Base-by-base conservation (phyloP, 30 jellyfish, hydroid and myxozoan species). In the Nemopilema nomurai region DNA sequence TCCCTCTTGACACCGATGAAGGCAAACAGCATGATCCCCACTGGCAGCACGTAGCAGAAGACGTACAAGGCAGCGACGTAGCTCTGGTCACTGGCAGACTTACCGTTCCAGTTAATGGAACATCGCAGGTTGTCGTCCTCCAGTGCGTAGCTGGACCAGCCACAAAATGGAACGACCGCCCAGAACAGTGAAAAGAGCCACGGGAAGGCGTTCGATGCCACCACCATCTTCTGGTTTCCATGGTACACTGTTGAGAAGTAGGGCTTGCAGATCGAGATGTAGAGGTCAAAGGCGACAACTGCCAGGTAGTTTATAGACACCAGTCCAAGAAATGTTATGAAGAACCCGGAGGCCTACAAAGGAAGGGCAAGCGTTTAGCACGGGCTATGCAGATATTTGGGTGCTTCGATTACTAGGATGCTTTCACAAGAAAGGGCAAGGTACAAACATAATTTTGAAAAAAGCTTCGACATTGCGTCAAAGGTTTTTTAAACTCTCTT, bases 81-180 rank as follows among this genome's bases (percentile, higher is more conserved):
- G 27, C 82, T 63, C 69, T 53, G 57, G 81, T 78, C 88, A 0
- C 62, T 68, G 16, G 63, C 20, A 16, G 84, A 21, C 28, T 62
- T 64, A 53, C 81, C 97, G 18, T 67, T 71, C 97, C 97, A 83
- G 71, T 83, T 71, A 63, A 90, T 78, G 16, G 97, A 82, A 62
- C 97, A 90, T 28, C 97, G 87, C 19, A 89, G 70, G 0, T 53
- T 41, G 65, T 76, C 94, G 51, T 51, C 79, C 41, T 90, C 97
- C 49, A 64, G 67, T 16, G 78, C 88, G 67, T 90, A 90, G 89
- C 90, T 73, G 20, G 94, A 82, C 97, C 97, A 90, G 49, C 97
- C 97, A n/a, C 69, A 18, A 24, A 90, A 25, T n/a, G 97, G 97
- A 27, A 49, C 16, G 1, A 69, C 77, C 8, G 94, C 90, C 97